Evolutionary conservation across 2,797 vertebrate genomes (phyloP), one percentile per base, ranked within the genome.

Genomic region (Nothura maculosa): DNA sequence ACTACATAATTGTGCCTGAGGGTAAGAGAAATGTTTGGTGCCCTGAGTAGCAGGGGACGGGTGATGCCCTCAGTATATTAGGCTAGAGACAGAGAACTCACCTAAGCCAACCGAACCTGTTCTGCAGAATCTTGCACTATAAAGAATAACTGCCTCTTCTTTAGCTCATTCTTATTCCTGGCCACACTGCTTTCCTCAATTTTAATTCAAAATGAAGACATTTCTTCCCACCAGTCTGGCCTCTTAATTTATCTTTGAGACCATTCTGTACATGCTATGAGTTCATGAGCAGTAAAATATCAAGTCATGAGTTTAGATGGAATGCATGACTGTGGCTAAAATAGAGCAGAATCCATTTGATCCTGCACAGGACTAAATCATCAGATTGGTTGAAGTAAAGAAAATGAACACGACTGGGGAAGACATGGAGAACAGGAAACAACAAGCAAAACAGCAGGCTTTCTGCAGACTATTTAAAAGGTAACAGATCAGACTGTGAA

Each of bases 81-180:
- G 27, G 54, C 54, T 77, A 32, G 38, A 66, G 60, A n/a, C 52
- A 82, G 1, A 78, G 48, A 47, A 68, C 78, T 52, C 83, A 88
- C 70, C 30, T 57, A 50, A 64, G 55, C 66, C 55, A 64, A 63
- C 21, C 66, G 90, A 81, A 95, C 74, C 85, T 61, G 86, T 85
- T 91, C 54, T 72, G 69, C 48, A 85, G 66, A 94, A 60, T 45
- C 66, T 70, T 61, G 74, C 42, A 57, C 36, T 64, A 40, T 18
- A 28, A 32, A 13, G 1, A 30, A 32, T 30, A 20, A 34, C 66
- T 83, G 63, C 28, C 50, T 66, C 67, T 40, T 62, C 38, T 84
- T 42, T 15, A 72, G 83, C 20, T 83, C 81, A 36, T 13, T 69
- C 85, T 90, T 48, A 84, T 63, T 81, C 92, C 62, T n/a, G 76